These are phyloP conservation scores for Petrophora chlorosata DNA, from an alignment of 2,888 invertebrate species.

Conservation along the genomic window DNA sequence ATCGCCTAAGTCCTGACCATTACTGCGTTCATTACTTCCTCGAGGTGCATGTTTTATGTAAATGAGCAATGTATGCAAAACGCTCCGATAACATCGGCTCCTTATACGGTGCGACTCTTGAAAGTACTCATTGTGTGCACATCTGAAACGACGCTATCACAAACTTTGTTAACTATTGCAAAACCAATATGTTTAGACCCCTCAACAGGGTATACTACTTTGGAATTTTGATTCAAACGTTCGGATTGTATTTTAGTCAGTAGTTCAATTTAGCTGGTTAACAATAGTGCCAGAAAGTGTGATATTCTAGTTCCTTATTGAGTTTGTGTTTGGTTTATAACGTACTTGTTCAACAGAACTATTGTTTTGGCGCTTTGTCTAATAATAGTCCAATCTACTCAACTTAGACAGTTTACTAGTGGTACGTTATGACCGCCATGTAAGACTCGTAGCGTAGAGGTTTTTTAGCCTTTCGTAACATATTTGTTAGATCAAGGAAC, in stretches of 20 bases:
- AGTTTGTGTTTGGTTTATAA: conserved; percentile 8
- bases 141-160: conserved; percentile 34
- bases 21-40: conserved; percentile 36
- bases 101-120: conserved; percentile 32
- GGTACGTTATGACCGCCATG: too few relatives aligned
- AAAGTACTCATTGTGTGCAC: conserved; percentile 49
- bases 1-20: conserved; percentile 27
- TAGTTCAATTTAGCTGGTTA: conserved; percentile 22
- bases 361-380: too few relatives aligned
- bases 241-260: conserved; percentile 12
- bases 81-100: conserved; percentile 36
- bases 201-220: conserved; percentile 14
- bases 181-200: conserved; percentile 32
- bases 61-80: conserved; percentile 52
- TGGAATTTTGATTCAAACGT: conserved; percentile 23
- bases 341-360: neutral
- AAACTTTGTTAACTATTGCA: conserved; percentile 35
- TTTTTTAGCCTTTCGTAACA: too few relatives aligned
- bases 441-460: too few relatives aligned
- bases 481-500: too few relatives aligned
- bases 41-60: conserved; percentile 37
- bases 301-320: conserved; percentile 19
- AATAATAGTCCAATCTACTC: too few relatives aligned
- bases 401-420: too few relatives aligned
- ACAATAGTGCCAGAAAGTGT: conserved; percentile 11